These are phyloP conservation scores for Dynastes hyllus DNA, from an alignment of 2,888 invertebrate species.

Conservation along the genomic window DNA sequence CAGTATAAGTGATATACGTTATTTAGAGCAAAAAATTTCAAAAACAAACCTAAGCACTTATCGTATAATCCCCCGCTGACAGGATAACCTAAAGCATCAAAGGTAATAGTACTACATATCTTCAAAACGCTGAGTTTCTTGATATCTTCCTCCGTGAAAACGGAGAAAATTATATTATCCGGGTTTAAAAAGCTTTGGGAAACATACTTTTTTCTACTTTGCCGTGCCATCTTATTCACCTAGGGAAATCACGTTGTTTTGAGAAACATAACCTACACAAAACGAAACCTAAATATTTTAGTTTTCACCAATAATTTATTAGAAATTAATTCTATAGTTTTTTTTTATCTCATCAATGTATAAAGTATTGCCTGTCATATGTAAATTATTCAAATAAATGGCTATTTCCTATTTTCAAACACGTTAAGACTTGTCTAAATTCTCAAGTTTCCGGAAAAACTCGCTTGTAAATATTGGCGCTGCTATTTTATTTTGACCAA, in stretches of 20 bases:
- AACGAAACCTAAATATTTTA: too few relatives aligned
- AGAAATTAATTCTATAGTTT: neutral
- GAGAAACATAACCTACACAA: too few relatives aligned
- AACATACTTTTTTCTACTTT: constrained; percentile 35
- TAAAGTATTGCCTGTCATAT: neutral
- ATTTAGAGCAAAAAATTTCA: too few relatives aligned
- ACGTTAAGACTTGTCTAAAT: constrained; percentile 36
- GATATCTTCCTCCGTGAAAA: constrained; percentile 84
- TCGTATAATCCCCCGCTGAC: constrained; percentile 93
- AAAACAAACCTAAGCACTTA: constrained; percentile 79
- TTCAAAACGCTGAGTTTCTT: constrained; percentile 86
- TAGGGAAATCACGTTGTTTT: neutral
- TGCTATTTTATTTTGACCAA: neutral
- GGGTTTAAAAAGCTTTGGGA: constrained; percentile 51
- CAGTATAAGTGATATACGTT: too few relatives aligned
- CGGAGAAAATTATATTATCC: constrained; percentile 56
- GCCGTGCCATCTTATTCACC: constrained; percentile 19
- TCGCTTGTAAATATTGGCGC: constrained; percentile 26
- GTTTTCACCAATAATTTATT: too few relatives aligned
- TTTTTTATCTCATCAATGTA: neutral
- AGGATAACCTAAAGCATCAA: constrained; percentile 89
- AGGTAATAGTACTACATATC: constrained; percentile 84
- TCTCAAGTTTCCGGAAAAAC: neutral
- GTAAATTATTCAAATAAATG: neutral
- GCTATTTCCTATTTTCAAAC: neutral